Conservation (phyloP, 1,140 invertebrate genomes). For the Pygmarrhopalites habei region DNA sequence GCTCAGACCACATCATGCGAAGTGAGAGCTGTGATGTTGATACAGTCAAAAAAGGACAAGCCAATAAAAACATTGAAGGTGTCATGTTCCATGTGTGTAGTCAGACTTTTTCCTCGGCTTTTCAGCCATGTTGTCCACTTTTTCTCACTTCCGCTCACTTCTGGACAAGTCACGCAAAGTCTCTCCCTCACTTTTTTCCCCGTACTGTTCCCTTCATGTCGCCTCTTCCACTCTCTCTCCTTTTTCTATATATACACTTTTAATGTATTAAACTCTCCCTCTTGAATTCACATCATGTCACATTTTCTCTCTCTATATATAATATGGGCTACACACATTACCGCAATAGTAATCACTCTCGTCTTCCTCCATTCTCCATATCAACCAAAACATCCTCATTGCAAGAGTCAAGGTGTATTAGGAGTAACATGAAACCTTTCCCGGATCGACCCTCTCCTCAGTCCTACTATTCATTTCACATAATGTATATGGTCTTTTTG, state of each 20-base stretch:
- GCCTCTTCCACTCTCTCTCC: slow-evolving; percentile 9
- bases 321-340: no score
- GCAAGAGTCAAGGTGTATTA: no score
- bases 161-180: slow-evolving; percentile 35
- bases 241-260: no score
- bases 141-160: slow-evolving; percentile 36
- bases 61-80: slow-evolving; percentile 36
- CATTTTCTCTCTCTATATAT: not conserved
- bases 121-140: slow-evolving; percentile 38
- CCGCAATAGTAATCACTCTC: no score
- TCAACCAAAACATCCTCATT: no score
- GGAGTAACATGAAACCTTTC: no score
- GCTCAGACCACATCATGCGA: slow-evolving; percentile 3
- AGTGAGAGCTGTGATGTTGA: slow-evolving; percentile 2
- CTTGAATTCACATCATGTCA: slow-evolving; percentile 6
- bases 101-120: slow-evolving; percentile 23
- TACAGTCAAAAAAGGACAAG: slow-evolving; percentile 16
- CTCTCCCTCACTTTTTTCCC: slow-evolving; percentile 6
- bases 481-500: no score
- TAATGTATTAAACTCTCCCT: not conserved
- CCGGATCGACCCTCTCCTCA: no score
- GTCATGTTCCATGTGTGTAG: slow-evolving; percentile 34
- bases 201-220: slow-evolving; percentile 2
- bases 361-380: no score
- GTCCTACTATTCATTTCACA: no score